Evolutionary conservation across 2,888 invertebrate species (phyloP).

Genomic region (Anodontia alba): DNA sequence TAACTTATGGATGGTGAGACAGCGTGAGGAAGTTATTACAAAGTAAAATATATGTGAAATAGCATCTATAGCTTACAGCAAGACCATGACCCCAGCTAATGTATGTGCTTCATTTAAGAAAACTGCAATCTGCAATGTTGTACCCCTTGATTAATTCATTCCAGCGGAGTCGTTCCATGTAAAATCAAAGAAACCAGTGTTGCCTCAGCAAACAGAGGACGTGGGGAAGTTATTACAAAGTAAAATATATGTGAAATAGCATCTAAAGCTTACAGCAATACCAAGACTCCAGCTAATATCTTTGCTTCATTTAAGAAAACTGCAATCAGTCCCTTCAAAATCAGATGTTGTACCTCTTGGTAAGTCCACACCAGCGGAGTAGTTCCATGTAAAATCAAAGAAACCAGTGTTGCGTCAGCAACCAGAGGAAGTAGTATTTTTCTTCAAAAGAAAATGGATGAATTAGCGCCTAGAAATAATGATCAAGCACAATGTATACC

Average conservation of each 20-base stretch:
- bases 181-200: neutral
- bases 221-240: too few species aligned
- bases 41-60: conserved; percentile 37
- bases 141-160: neutral
- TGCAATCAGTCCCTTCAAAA: conserved; percentile 37
- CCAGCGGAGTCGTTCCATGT: conserved; percentile 13
- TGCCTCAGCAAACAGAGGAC: neutral
- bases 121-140: conserved; percentile 32
- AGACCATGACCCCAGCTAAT: conserved; percentile 32
- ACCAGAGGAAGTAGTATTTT: neutral
- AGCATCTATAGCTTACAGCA: conserved; percentile 45
- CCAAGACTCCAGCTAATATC: conserved; percentile 36
- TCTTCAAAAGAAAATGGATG: neutral
- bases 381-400: neutral
- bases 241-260: conserved; percentile 43
- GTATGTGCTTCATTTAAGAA: conserved; percentile 40
- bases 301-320: conserved; percentile 41
- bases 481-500: too few species aligned
- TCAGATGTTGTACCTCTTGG: neutral
- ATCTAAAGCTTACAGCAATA: conserved; percentile 38
- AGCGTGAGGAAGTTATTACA: conserved; percentile 80
- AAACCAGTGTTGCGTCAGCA: neutral
- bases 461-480: too few species aligned
- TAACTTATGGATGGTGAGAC: conserved; percentile 35
- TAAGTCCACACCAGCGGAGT: conserved; percentile 2